These are phyloP conservation scores for Monoplex corrugatus DNA, from an alignment of 2,888 invertebrate species.

Conservation along the genomic window DNA sequence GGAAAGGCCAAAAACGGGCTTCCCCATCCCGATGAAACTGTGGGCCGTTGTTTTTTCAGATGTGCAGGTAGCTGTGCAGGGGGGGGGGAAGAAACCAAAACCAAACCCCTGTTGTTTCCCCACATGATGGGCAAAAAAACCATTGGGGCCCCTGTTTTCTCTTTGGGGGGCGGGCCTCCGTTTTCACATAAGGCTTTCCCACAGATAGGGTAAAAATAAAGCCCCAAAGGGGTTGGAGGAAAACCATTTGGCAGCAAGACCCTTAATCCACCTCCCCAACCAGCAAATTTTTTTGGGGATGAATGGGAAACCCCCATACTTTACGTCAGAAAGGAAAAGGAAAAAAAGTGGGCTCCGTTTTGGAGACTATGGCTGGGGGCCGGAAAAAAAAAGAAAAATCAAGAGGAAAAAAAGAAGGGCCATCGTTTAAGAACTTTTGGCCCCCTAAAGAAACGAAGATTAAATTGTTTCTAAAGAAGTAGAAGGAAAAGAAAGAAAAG, in stretches of 20 bases:
- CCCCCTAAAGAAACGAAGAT: conserved; percentile 2
- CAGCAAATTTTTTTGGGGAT: not conserved
- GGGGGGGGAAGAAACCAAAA: no score
- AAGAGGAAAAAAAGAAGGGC: not conserved
- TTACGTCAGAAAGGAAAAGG: conserved; percentile 9
- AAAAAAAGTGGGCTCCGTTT: not conserved
- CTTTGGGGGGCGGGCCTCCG: no score
- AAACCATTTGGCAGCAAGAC: not conserved
- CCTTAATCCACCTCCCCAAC: not conserved
- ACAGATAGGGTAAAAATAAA: no score
- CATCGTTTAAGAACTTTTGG: conserved; percentile 9
- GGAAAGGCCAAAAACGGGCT: not conserved
- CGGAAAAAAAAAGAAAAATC: not conserved
- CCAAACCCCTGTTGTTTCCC: no score
- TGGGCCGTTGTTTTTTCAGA: no score
- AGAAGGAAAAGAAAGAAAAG: not conserved
- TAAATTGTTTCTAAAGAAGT: not conserved
- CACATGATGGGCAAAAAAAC: no score
- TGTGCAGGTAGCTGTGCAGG: no score
- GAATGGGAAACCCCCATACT: not conserved
- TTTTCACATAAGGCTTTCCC: no score
- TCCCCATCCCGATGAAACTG: no score
- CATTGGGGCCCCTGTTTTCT: no score
- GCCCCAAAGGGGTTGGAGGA: no score
- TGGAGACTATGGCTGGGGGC: conserved; percentile 41